Percentiles rank a stretch among this genome's conserved stretches.
phyloP scores from a whole-genome alignment of 2,888 invertebrate genomes.

The Polia nebulosa region DNA sequence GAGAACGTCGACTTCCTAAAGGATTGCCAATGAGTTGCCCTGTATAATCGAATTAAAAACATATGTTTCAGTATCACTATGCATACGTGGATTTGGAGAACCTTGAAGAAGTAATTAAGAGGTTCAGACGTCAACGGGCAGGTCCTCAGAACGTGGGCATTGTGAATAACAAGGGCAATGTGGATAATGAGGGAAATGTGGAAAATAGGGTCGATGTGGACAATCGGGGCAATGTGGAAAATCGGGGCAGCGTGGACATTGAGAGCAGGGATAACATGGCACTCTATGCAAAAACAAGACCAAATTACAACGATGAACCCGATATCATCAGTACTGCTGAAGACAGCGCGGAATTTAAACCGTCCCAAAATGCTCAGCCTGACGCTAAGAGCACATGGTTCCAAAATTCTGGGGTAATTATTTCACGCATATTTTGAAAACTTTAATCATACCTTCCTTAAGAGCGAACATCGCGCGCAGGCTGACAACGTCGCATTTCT shows the following conservation, averaged over 20 bases:
- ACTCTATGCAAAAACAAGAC: not conserved
- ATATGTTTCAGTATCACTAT: slow-evolving; percentile 45
- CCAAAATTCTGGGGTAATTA: slow-evolving; percentile 48
- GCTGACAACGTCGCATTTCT: too few relatives aligned
- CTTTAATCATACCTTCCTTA: too few relatives aligned
- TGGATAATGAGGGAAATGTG: too few relatives aligned
- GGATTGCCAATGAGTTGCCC: too few relatives aligned
- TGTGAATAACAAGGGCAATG: not conserved
- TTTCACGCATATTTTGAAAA: too few relatives aligned
- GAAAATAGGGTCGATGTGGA: not conserved
- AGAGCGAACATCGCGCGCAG: too few relatives aligned
- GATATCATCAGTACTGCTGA: not conserved
- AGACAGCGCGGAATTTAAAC: not conserved
- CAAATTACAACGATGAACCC: not conserved
- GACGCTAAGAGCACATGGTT: slow-evolving; percentile 34
- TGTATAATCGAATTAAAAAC: not conserved
- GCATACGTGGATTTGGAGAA: slow-evolving; percentile 51
- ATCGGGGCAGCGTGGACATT: too few relatives aligned
- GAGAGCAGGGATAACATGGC: not conserved
- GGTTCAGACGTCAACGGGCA: slow-evolving; percentile 25
- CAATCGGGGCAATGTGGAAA: too few relatives aligned
- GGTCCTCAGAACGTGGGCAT: not conserved
- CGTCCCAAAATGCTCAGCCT: not conserved
- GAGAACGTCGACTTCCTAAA: too few relatives aligned
- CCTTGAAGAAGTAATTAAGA: slow-evolving; percentile 14